These are phyloP conservation scores for Lithophane ornitopus DNA, from an alignment of 2,888 invertebrate genomes.

Conservation along the genomic window DNA sequence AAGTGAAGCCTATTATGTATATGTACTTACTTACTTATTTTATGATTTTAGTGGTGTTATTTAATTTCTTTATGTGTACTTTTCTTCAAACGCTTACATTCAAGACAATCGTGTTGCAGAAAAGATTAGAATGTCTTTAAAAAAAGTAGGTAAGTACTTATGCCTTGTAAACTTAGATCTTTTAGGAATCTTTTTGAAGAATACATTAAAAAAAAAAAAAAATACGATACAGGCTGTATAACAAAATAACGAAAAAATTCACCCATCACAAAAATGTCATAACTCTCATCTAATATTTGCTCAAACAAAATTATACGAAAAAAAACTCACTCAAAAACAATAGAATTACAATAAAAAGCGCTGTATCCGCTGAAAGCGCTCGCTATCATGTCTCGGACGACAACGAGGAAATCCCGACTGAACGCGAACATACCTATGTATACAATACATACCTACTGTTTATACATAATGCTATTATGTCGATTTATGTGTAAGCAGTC, in stretches of 20 bases:
- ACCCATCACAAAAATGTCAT: conserved; percentile 3
- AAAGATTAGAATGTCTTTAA: not conserved
- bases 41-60: conserved; percentile 5
- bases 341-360: conserved; percentile 70
- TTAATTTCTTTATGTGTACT: not conserved
- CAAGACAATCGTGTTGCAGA: not conserved
- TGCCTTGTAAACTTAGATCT: not conserved
- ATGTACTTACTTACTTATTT: not conserved
- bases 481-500: conserved; percentile 83
- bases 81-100: not conserved
- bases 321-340: conserved; percentile 49
- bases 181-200: too few relatives aligned
- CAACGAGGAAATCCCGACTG: conserved; percentile 82
- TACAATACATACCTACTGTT: conserved; percentile 68
- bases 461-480: conserved; percentile 79
- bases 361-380: conserved; percentile 74
- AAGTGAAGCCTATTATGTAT: not conserved
- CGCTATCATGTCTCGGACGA: conserved; percentile 79
- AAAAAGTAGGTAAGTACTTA: not conserved
- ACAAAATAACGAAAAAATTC: not conserved
- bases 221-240: not conserved
- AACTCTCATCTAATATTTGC: not conserved
- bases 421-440: conserved; percentile 72
- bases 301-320: conserved; percentile 33
- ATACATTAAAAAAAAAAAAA: not conserved